Evolutionary conservation across 2,888 invertebrate genomes (phyloP).

Genomic region (Bombylius discolor): DNA sequence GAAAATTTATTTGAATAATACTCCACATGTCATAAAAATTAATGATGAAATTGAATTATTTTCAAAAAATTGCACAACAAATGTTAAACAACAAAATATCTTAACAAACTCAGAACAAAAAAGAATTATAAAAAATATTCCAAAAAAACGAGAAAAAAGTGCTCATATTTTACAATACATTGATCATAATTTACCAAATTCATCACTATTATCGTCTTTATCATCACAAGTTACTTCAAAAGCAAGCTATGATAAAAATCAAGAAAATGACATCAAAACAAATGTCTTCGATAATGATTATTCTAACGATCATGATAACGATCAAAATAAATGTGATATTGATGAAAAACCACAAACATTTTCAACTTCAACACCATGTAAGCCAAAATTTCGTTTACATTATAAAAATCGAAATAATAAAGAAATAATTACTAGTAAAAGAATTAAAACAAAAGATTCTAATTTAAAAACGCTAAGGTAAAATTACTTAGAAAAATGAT

Average conservation of each 20-base stretch:
- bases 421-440: background rate
- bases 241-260: background rate
- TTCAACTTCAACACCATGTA: background rate
- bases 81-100: background rate
- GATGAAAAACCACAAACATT: background rate
- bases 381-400: conserved; percentile 1
- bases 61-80: background rate
- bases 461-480: background rate
- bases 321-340: background rate
- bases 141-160: conserved; percentile 4
- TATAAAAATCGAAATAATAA: background rate
- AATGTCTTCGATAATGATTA: too few species aligned
- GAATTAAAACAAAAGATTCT: background rate
- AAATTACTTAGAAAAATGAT: background rate
- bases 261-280: too few species aligned
- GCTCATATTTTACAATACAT: background rate
- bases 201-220: background rate
- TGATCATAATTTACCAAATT: background rate
- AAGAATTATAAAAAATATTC: conserved; percentile 1
- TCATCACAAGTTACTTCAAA: too few species aligned
- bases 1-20: conserved; percentile 9
- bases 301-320: too few species aligned
- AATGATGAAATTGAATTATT: conserved; percentile 8
- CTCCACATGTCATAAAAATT: conserved; percentile 2
- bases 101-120: background rate